Evolutionary conservation across 2,888 invertebrate genomes (phyloP).

Genomic region (Macrophya alboannulata): DNA sequence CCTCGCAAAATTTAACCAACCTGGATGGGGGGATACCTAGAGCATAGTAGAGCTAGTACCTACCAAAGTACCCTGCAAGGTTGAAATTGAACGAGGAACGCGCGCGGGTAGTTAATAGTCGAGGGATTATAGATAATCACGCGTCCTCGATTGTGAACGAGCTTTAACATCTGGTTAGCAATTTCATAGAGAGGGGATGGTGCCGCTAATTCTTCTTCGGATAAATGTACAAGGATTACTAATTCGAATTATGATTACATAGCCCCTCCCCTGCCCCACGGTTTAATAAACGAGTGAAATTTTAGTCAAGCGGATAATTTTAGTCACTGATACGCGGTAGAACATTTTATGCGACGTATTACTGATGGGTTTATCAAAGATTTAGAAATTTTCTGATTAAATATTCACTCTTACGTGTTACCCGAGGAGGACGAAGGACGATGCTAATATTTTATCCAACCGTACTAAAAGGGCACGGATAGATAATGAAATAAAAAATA

Average conservation of each 20-base stretch:
- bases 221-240: slow-evolving; percentile 11
- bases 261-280: background rate
- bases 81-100: slow-evolving; percentile 15
- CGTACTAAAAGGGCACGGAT: too few relatives aligned
- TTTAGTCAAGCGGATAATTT: background rate
- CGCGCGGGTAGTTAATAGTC: background rate
- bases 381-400: background rate
- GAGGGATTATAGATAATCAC: slow-evolving; percentile 18
- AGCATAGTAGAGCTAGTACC: background rate
- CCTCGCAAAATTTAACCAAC: background rate
- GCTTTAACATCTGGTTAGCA: slow-evolving; percentile 8
- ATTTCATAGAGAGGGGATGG: background rate
- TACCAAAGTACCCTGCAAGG: background rate
- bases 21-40: too few relatives aligned
- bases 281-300: slow-evolving; percentile 4
- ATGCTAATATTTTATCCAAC: too few relatives aligned
- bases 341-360: background rate
- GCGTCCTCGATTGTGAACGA: slow-evolving; percentile 17
- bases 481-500: too few relatives aligned
- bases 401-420: background rate
- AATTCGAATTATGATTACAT: background rate
- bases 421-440: background rate
- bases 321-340: too few relatives aligned
- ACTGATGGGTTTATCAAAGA: background rate
- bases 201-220: background rate